Percentiles rank a stretch among this genome's conserved stretches.
These are phyloP conservation scores for Crepidodera aurea DNA, from an alignment of 2,888 invertebrate species.

Conservation along the genomic window DNA sequence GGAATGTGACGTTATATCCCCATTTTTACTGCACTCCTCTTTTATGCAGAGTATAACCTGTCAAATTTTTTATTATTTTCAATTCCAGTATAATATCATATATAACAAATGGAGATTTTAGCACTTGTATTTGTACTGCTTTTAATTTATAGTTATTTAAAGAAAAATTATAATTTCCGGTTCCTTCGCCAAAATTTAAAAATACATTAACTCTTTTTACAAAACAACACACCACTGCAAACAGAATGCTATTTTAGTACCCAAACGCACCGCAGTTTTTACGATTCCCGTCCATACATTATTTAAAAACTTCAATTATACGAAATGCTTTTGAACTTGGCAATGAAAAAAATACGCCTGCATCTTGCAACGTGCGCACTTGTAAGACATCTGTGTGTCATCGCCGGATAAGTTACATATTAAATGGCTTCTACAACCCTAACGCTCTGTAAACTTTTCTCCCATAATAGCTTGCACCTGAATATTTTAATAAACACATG, in stretches of 20 bases:
- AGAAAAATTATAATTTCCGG: too few relatives aligned
- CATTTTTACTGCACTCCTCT: too few relatives aligned
- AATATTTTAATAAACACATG: conserved; percentile 24
- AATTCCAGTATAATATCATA: too few relatives aligned
- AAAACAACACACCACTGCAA: neutral
- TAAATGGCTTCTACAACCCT: conserved; percentile 8
- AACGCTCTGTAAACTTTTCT: conserved; percentile 13
- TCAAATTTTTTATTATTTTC: too few relatives aligned
- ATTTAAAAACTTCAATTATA: neutral
- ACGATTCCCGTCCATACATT: neutral
- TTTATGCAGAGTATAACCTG: too few relatives aligned
- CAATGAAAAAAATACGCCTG: conserved; percentile 3
- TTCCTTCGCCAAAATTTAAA: too few relatives aligned
- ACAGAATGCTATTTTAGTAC: neutral
- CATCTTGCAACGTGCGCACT: neutral
- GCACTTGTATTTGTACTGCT: too few relatives aligned
- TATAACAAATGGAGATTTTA: too few relatives aligned
- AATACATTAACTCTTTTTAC: too few relatives aligned
- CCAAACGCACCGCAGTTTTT: neutral
- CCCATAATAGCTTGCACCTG: conserved; percentile 21
- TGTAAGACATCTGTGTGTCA: conserved; percentile 10
- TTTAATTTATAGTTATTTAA: too few relatives aligned
- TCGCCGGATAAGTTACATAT: conserved; percentile 14
- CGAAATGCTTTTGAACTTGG: conserved; percentile 4
- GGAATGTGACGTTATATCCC: too few relatives aligned